phyloP scores from a whole-genome alignment of 1,140 invertebrate species.

The Habropoda laboriosa region DNA sequence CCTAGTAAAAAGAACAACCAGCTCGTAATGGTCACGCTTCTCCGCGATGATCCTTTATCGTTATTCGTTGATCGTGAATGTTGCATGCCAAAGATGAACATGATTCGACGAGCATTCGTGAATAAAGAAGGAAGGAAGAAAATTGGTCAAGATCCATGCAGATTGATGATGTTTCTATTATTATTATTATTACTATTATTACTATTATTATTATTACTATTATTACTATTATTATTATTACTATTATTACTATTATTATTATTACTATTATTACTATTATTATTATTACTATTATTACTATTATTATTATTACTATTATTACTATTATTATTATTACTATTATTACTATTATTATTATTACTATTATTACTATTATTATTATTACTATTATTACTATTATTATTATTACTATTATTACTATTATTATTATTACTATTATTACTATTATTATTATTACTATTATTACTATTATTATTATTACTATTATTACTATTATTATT shows the following conservation, averaged over 20 bases:
- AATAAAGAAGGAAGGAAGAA: not conserved
- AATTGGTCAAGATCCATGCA: not conserved
- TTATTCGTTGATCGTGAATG: conserved; percentile 1
- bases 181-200: not conserved
- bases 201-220: not conserved
- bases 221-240: not conserved
- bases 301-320: not conserved
- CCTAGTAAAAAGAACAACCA: not conserved
- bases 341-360: not conserved
- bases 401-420: not conserved
- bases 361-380: not conserved
- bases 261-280: not conserved
- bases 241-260: not conserved
- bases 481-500: not conserved
- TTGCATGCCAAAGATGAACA: conserved; percentile 18
- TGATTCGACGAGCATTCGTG: not conserved
- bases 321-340: not conserved
- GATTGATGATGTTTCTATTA: not conserved
- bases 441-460: not conserved
- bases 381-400: not conserved
- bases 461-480: not conserved
- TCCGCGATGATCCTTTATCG: not conserved
- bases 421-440: not conserved
- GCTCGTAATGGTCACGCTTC: not conserved
- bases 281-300: not conserved